phyloP scores from a whole-genome alignment of 2,888 invertebrate genomes.

The Nipponacmea schrenckii region DNA sequence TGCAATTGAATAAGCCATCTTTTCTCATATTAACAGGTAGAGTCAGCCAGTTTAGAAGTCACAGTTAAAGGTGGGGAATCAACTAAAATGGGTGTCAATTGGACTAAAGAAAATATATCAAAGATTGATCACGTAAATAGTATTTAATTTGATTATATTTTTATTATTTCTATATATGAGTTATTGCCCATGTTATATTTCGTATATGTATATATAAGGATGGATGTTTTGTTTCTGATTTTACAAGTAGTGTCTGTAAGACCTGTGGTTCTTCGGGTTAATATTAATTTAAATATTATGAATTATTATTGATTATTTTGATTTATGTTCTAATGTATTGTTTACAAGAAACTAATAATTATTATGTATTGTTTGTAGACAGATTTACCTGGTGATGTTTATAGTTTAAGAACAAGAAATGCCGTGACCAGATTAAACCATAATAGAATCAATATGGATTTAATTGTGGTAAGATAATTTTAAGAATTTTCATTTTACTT shows the following conservation, averaged over 20 bases:
- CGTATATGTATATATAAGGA: background rate
- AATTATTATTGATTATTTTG: background rate
- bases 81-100: constrained; percentile 47
- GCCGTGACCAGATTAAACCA: constrained; percentile 59
- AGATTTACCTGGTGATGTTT: constrained; percentile 52
- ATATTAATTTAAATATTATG: too few species aligned
- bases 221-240: too few species aligned
- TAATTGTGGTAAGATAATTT: constrained; percentile 52
- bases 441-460: constrained; percentile 61
- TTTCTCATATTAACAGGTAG: constrained; percentile 41
- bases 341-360: background rate
- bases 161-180: background rate
- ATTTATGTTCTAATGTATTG: too few species aligned
- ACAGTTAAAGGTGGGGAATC: constrained; percentile 56
- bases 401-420: constrained; percentile 58
- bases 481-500: background rate
- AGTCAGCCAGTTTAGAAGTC: constrained; percentile 47
- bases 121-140: constrained; percentile 49
- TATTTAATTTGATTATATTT: background rate
- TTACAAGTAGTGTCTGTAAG: too few species aligned
- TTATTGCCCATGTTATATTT: background rate
- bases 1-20: too few species aligned
- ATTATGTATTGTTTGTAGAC: constrained; percentile 43
- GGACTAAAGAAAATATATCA: constrained; percentile 58
- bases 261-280: too few species aligned